Base-by-base conservation (phyloP, 2,888 invertebrate species). In the Didymodactylos carnosus region DNA sequence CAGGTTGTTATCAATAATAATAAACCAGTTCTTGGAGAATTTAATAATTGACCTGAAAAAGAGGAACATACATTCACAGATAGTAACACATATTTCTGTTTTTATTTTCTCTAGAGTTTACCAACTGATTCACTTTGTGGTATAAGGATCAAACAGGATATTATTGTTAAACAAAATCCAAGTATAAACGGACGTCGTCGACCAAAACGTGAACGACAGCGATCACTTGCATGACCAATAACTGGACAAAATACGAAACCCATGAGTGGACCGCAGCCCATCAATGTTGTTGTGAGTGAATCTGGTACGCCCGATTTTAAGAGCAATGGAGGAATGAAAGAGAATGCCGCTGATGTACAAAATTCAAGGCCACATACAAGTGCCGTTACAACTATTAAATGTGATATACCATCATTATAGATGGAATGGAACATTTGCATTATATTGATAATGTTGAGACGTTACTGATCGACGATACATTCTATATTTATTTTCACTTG, bases 331-430 rank as follows among this genome's bases (percentile, higher is more conserved):
- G 85, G 85, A 75, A 85, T 82, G 78, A 84, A 85, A 19, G 84
- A 83, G 78, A 85, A 85, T 29, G 84, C 84, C 29, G 84, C 84
- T 77, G 83, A 84, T 43, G 84, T 83, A 76, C 83, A 83, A 62
- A 85, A 81, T 79, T 85, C 85, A 41, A 85, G 80, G 8, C 85
- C 85, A 77, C 84, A 84, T 6, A 84, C 83, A 23, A 84, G 35
- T 19, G 62, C 29, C n/a, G 62, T 62, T 1, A 62, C n/a, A n/a
- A 19, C 35, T 19, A 19, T 10, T 35, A 62, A 11, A 62, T n/a
- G 62, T n/a, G 35, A 35, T 10, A 62, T 35, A 19, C 35, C 53
- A 53, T 53, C 35, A 53, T 35, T 13, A 6, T 13, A 19, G 3
- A 29, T 53, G 16, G 29, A 29, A 25, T 53, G 19, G n/a, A 53